Base-by-base conservation (phyloP, 2,113 vertebrate genomes). In the Neodontobutis hainanensis region DNA sequence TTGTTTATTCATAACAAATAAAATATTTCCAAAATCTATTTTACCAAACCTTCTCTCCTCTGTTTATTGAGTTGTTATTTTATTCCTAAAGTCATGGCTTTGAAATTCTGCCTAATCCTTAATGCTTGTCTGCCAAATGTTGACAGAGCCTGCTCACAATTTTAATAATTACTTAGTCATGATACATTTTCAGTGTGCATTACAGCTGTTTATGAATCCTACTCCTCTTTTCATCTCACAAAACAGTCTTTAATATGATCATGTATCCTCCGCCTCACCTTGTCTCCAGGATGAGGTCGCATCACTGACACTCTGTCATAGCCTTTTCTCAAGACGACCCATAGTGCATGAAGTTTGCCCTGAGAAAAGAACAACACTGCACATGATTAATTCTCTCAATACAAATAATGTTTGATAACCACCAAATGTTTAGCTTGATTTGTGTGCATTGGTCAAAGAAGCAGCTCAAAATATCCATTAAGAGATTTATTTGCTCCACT, bases 281-380 rank as follows among this genome's bases (percentile, higher is more conserved):
- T 97, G 82, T 99, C 97, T 92, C 97, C 97, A 0, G 96, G 96
- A 81, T 95, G 95, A 0, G 97, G 97, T 58, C 97, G 91, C 96
- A 99, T 98, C 88, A 99, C 92, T 0, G 97, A 98, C 12, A 99
- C 96, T 0, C 97, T 92, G 82, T 97, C 93, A 1, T 99, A 99
- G 12, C 97, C 96, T 84, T 94, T 96, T 76, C 94, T 85, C 76
- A 99, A 90, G 60, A 98, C 90, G 0, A 97, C 94, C 92, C 94
- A 97, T 53, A 99, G 88, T 14, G 97, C 96, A 15, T 99, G 96
- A 80, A 99, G 80, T 78, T 98, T 99, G 5, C 97, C 97, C 97
- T 99, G 90, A 0, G 66, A 14, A 58, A 14, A 63, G 15, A 89
- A 19, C 9, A 69, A 5, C 65, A 11, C 51, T n/a, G 10, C 4